Percentiles rank a stretch among this genome's conserved stretches.
Evolutionary conservation across 2,113 vertebrate genomes (phyloP).

Genomic region (Cyprinodon variegatus): DNA sequence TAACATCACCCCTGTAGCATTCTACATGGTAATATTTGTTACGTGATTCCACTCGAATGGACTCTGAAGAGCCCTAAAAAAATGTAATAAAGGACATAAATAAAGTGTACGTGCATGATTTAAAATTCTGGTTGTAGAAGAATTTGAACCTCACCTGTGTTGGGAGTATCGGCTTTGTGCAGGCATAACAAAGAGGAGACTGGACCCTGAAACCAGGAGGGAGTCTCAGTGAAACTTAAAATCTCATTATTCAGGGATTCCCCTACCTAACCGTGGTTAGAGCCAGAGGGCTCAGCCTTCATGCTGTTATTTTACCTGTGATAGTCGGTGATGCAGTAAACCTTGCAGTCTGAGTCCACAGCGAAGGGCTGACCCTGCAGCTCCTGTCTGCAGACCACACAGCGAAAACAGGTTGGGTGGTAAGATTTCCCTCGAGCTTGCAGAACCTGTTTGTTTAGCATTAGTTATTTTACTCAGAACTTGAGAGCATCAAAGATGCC

Average conservation of each 20-base stretch:
- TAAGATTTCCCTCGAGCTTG: constrained; percentile 92
- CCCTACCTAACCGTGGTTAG: constrained; percentile 4
- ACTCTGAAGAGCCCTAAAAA: constrained; percentile 88
- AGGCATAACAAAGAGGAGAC: constrained; percentile 62
- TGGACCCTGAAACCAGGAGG: constrained; percentile 54
- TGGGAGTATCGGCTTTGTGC: constrained; percentile 64
- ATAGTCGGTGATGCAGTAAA: constrained; percentile 94
- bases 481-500: neutral
- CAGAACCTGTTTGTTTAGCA: constrained; percentile 80
- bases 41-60: constrained; percentile 87
- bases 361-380: constrained; percentile 89
- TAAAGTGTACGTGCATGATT: too few relatives aligned
- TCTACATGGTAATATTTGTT: constrained; percentile 89
- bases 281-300: neutral
- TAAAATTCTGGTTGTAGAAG: neutral
- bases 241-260: neutral
- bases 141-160: constrained; percentile 50
- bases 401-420: constrained; percentile 91
- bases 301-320: constrained; percentile 78
- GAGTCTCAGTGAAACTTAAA: constrained; percentile 13
- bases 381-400: constrained; percentile 86
- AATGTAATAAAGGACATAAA: neutral
- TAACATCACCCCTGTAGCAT: constrained; percentile 86
- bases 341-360: constrained; percentile 86
- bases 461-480: neutral